Evolutionary conservation across 2,888 invertebrate species (phyloP).

Genomic region (Fragum sueziense): DNA sequence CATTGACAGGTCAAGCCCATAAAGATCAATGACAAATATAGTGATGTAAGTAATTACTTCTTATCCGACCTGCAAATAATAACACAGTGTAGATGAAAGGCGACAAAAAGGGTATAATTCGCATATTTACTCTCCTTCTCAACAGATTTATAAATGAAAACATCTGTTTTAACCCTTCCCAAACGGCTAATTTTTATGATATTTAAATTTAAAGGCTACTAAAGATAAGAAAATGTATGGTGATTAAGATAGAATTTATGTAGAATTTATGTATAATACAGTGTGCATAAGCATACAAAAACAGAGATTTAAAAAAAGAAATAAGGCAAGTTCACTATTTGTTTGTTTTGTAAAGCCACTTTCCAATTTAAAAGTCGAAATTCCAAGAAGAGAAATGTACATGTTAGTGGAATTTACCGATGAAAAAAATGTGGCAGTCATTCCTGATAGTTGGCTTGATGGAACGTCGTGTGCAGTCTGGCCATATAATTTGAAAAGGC

Average conservation of each 20-base stretch:
- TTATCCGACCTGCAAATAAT: too few relatives aligned
- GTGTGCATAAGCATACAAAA: not conserved
- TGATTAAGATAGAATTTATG: constrained; percentile 29
- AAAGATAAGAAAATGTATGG: too few relatives aligned
- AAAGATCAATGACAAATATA: too few relatives aligned
- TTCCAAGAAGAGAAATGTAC: constrained; percentile 23
- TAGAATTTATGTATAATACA: not conserved
- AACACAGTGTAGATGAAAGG: too few relatives aligned
- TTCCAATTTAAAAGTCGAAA: not conserved
- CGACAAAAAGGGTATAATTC: too few relatives aligned
- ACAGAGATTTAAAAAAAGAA: not conserved
- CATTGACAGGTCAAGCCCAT: too few relatives aligned
- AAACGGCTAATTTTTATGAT: too few relatives aligned
- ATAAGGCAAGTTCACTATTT: not conserved
- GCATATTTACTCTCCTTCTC: too few relatives aligned
- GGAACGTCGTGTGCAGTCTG: constrained; percentile 32
- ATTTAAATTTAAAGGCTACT: too few relatives aligned
- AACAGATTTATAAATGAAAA: too few relatives aligned
- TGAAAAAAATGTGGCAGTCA: constrained; percentile 20
- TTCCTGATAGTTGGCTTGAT: constrained; percentile 37
- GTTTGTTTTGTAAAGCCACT: not conserved
- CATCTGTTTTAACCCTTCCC: too few relatives aligned
- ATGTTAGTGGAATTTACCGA: constrained; percentile 37
- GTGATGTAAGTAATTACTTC: too few relatives aligned
- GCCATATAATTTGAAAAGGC: constrained; percentile 2